These are phyloP conservation scores for Delphinapterus leucas DNA, from an alignment of 2,113 vertebrate genomes.

Conservation along the genomic window DNA sequence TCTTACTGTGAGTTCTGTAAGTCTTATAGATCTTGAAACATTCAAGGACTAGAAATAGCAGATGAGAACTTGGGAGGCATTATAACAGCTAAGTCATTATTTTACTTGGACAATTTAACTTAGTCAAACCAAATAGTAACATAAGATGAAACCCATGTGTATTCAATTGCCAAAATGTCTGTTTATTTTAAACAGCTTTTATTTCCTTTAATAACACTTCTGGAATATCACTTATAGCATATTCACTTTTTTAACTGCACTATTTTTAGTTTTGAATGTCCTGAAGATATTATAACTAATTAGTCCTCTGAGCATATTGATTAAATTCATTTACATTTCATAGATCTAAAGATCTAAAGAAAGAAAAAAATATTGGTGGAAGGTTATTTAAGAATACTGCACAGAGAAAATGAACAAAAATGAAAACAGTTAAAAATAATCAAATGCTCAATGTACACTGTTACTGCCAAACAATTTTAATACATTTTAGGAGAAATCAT, in stretches of 20 bases:
- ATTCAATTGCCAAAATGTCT: conserved; percentile 50
- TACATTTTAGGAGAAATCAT: not conserved
- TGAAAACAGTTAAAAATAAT: conserved; percentile 18
- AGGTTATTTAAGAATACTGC: not conserved
- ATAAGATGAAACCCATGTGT: conserved; percentile 44
- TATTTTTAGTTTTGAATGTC: conserved; percentile 55
- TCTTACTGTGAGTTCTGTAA: conserved; percentile 25
- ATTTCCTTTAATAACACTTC: conserved; percentile 61
- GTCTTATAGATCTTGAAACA: not conserved
- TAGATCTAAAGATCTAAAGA: not conserved
- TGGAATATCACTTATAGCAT: conserved; percentile 51
- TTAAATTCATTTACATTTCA: conserved; percentile 69
- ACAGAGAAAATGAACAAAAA: not conserved
- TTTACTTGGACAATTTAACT: conserved; percentile 61
- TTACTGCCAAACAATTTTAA: not conserved
- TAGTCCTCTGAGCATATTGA: conserved; percentile 54
- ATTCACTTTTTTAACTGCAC: conserved; percentile 43
- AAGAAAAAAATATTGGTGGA: not conserved
- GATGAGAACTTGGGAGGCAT: conserved; percentile 34
- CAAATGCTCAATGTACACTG: not conserved
- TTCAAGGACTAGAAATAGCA: conserved; percentile 11
- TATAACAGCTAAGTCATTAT: conserved; percentile 46
- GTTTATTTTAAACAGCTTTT: conserved; percentile 65
- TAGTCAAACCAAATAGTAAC: conserved; percentile 47
- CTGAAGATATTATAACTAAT: conserved; percentile 66